Conservation (phyloP, 2,113 vertebrate species). For the Okapia johnstoni region DNA sequence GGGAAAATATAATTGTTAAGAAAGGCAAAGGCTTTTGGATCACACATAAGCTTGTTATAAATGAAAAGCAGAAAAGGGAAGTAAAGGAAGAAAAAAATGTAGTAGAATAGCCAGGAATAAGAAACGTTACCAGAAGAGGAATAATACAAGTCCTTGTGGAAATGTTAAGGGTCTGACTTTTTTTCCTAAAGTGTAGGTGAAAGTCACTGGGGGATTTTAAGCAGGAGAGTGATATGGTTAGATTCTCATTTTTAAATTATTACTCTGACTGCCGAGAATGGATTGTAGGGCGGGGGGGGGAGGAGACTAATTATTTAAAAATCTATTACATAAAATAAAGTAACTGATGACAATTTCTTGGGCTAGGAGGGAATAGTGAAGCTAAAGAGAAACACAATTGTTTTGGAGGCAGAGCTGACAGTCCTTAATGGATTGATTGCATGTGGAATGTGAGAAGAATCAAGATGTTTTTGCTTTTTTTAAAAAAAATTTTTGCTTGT, state of each 20-base stretch:
- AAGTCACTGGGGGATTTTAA: background rate
- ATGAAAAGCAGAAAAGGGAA: background rate
- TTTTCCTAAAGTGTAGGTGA: background rate
- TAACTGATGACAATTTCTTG: background rate
- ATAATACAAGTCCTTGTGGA: background rate
- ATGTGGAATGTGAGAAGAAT: background rate
- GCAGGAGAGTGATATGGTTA: background rate
- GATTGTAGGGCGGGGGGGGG: fast-evolving
- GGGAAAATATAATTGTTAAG: background rate
- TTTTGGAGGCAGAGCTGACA: background rate
- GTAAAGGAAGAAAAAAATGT: background rate
- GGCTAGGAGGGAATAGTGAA: background rate
- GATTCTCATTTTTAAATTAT: background rate
- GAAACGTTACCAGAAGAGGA: background rate
- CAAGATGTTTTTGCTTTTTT: background rate
- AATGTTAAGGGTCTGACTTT: background rate
- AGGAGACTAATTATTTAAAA: background rate
- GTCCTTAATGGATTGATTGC: background rate
- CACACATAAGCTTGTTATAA: background rate
- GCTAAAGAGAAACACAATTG: background rate
- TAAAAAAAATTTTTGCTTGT: background rate
- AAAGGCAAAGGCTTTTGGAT: background rate
- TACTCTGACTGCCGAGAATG: background rate
- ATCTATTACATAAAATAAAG: background rate
- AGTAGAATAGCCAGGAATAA: background rate